Conservation (phyloP, 2,113 vertebrate genomes). For the Boleophthalmus pectinirostris region DNA sequence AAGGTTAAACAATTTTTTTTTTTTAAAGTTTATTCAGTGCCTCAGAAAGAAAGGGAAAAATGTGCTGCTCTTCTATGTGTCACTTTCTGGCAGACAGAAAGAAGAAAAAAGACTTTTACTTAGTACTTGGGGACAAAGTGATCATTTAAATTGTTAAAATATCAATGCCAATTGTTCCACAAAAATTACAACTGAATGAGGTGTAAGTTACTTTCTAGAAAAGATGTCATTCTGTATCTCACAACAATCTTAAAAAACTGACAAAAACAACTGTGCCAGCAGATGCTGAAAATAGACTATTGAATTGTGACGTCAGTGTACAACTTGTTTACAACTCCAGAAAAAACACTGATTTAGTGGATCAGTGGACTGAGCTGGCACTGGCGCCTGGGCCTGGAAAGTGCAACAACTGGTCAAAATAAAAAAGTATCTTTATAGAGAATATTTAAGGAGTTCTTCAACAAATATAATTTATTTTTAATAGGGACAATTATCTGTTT, state of each 20-base stretch:
- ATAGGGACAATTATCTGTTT: not conserved
- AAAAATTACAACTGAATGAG: too few relatives aligned
- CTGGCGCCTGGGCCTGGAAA: not conserved
- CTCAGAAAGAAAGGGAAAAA: not conserved
- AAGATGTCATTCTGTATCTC: too few relatives aligned
- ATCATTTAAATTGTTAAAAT: too few relatives aligned
- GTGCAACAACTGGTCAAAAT: not conserved
- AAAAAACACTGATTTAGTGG: not conserved
- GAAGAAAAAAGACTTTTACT: not conserved
- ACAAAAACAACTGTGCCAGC: conserved; percentile 1
- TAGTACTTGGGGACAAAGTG: too few relatives aligned
- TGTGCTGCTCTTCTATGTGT: not conserved
- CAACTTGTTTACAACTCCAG: not conserved
- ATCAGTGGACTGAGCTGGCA: not conserved
- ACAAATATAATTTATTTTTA: not conserved
- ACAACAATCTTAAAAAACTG: not conserved
- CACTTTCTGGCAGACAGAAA: not conserved
- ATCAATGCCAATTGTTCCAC: too few relatives aligned
- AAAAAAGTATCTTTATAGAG: not conserved
- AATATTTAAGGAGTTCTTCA: not conserved
- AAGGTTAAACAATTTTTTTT: too few relatives aligned
- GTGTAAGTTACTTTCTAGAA: too few relatives aligned
- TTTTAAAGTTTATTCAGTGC: not conserved
- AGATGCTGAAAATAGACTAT: not conserved
- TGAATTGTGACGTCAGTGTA: not conserved